These are phyloP conservation scores for Numenius arquata DNA, from an alignment of 2,113 vertebrate genomes.

Conservation along the genomic window DNA sequence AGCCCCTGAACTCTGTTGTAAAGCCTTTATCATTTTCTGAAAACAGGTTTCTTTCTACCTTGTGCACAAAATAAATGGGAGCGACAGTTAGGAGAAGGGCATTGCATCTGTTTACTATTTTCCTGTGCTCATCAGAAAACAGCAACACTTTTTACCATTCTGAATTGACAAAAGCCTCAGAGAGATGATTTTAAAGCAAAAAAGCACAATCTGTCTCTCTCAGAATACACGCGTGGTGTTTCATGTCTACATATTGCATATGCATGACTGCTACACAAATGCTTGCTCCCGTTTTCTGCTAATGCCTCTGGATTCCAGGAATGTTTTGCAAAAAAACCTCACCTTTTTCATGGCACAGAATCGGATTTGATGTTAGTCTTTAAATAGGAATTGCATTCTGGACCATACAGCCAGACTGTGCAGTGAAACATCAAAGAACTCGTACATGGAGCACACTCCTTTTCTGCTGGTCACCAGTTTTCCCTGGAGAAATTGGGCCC, in stretches of 20 bases:
- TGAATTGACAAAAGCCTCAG: background rate
- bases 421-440: background rate
- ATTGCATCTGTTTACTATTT: background rate
- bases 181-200: background rate
- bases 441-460: accelerated
- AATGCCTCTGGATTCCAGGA: background rate
- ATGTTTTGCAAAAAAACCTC: background rate
- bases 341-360: background rate
- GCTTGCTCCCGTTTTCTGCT: background rate
- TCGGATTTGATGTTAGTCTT: background rate
- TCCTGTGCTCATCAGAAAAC: constrained; percentile 5
- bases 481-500: background rate
- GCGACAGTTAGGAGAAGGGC: background rate
- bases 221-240: background rate
- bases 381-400: background rate
- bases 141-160: background rate
- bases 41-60: constrained; percentile 40
- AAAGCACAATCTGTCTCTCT: background rate
- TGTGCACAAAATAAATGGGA: constrained; percentile 22
- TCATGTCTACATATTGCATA: background rate
- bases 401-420: background rate
- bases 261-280: background rate
- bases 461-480: background rate
- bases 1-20: constrained; percentile 24
- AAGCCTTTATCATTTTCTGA: constrained; percentile 41